Percentiles rank a stretch among this genome's conserved stretches.
Evolutionary conservation across 1,140 invertebrate species (phyloP).

Genomic region (Anoplophora glabripennis): DNA sequence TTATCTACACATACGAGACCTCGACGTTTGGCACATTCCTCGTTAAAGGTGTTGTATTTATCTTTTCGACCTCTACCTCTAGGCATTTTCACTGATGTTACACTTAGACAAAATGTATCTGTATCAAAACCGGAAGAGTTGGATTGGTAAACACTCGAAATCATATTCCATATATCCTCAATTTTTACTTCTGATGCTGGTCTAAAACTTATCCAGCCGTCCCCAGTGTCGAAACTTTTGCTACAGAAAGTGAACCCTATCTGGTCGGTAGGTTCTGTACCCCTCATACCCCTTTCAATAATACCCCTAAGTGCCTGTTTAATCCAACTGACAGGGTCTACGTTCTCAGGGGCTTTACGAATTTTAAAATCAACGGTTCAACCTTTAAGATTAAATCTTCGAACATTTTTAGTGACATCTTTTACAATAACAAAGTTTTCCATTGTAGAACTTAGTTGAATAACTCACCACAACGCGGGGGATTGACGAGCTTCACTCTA

Average conservation of each 20-base stretch:
- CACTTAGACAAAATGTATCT: too few species aligned
- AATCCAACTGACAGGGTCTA: background rate
- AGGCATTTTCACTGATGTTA: constrained; percentile 4
- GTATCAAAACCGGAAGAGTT: too few species aligned
- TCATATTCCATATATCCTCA: constrained; percentile 3
- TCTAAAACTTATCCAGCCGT: constrained; percentile 3
- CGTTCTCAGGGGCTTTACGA: background rate
- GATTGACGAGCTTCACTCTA: too few species aligned
- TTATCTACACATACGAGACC: constrained; percentile 16
- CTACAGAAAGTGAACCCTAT: constrained; percentile 5
- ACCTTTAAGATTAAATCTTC: constrained; percentile 3
- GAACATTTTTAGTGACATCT: constrained; percentile 1
- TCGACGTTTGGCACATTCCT: too few species aligned
- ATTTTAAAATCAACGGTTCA: background rate
- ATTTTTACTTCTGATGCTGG: background rate
- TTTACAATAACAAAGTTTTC: background rate
- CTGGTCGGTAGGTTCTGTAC: constrained; percentile 4
- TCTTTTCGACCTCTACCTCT: background rate
- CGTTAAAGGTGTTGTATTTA: constrained; percentile 14
- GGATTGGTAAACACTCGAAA: background rate
- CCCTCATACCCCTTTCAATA: background rate
- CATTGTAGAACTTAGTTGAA: background rate
- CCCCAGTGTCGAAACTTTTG: background rate
- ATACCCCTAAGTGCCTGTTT: background rate
- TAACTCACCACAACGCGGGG: too few species aligned